Evolutionary conservation across 2,888 invertebrate genomes (phyloP).

Genomic region (Caenorhabditis japonica): DNA sequence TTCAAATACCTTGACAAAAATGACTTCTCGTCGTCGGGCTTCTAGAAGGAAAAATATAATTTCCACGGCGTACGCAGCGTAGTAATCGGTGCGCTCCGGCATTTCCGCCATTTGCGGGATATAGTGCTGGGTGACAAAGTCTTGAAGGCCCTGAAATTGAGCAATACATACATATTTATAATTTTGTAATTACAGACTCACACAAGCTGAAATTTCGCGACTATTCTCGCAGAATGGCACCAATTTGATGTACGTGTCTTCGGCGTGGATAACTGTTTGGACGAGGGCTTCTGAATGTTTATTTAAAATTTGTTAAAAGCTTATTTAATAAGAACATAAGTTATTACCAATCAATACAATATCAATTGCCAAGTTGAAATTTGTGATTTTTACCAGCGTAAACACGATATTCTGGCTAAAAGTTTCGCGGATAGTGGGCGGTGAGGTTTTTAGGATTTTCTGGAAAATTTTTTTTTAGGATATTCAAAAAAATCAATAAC

Average conservation of each 20-base stretch:
- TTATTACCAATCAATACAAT: conserved; percentile 16
- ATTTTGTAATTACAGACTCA: neutral
- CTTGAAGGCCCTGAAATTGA: conserved; percentile 24
- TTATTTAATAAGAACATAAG: neutral
- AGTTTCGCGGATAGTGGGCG: conserved; percentile 13
- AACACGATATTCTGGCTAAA: conserved; percentile 5
- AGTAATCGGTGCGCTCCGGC: conserved; percentile 13
- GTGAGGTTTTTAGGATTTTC: conserved; percentile 23
- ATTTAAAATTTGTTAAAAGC: no score
- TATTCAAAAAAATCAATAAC: neutral
- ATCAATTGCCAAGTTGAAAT: conserved; percentile 39
- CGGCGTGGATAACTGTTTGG: conserved; percentile 6
- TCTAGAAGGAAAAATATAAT: conserved; percentile 46
- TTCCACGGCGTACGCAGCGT: conserved; percentile 31
- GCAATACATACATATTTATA: neutral
- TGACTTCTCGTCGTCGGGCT: conserved; percentile 15
- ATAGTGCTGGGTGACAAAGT: conserved; percentile 5
- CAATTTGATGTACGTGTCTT: conserved; percentile 23
- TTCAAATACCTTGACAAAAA: conserved; percentile 2
- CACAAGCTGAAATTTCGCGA: conserved; percentile 20
- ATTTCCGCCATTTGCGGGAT: conserved; percentile 21
- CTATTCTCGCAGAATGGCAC: conserved; percentile 34
- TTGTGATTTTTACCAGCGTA: conserved; percentile 22
- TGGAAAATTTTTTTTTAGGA: neutral
- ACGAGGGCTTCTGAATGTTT: conserved; percentile 13